Conservation (phyloP, 1,140 invertebrate genomes). For the Stegodyphus dumicola region DNA sequence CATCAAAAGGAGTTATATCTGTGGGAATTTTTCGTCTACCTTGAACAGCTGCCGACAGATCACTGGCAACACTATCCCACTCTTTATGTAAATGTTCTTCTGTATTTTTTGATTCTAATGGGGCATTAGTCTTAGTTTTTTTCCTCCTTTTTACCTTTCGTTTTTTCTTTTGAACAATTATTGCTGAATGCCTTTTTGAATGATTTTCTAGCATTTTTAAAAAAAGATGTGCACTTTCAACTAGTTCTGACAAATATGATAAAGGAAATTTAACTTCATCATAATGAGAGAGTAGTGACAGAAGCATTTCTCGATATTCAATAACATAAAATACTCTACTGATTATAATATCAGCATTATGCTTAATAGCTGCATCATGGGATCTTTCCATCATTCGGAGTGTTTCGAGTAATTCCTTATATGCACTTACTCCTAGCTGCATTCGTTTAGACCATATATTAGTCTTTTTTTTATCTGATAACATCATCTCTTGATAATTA, state of each 20-base stretch:
- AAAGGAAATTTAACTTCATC: slow-evolving; percentile 88
- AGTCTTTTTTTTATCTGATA: slow-evolving; percentile 86
- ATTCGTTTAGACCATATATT: slow-evolving; percentile 82
- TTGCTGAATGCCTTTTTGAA: slow-evolving; percentile 75
- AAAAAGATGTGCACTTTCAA: slow-evolving; percentile 91
- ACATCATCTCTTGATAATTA: slow-evolving; percentile 88
- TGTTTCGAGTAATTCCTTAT: slow-evolving; percentile 77
- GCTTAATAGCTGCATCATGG: slow-evolving; percentile 74
- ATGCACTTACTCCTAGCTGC: slow-evolving; percentile 81
- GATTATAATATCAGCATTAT: slow-evolving; percentile 68
- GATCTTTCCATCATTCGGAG: slow-evolving; percentile 83
- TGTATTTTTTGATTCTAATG: slow-evolving; percentile 47
- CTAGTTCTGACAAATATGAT: slow-evolving; percentile 87
- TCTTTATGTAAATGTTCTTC: slow-evolving; percentile 71
- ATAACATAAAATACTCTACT: slow-evolving; percentile 92
- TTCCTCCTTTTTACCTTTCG: slow-evolving; percentile 69
- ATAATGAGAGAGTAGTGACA: slow-evolving; percentile 82
- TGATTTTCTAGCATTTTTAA: slow-evolving; percentile 90
- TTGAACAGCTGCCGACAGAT: slow-evolving; percentile 79
- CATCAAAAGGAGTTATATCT: slow-evolving; percentile 85
- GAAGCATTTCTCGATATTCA: slow-evolving; percentile 92
- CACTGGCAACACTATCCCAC: slow-evolving; percentile 80
- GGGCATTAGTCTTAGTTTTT: slow-evolving; percentile 71
- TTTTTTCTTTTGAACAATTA: slow-evolving; percentile 80
- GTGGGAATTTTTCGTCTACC: slow-evolving; percentile 71